These are phyloP conservation scores for Cheilosia impressa DNA, from an alignment of 2,888 invertebrate genomes.

Conservation along the genomic window DNA sequence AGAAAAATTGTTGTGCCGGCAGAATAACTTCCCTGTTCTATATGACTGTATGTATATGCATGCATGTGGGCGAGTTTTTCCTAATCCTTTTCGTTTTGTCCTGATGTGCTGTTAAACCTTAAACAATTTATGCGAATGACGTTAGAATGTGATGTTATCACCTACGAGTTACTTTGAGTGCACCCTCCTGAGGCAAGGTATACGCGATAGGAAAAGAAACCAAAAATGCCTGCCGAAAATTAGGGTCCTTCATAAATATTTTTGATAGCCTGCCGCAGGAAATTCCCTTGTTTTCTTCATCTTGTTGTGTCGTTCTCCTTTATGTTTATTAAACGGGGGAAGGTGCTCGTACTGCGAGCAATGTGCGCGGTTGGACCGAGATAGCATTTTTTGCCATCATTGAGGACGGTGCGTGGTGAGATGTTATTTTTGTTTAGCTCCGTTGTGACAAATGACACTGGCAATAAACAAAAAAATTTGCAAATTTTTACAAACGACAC, in stretches of 20 bases:
- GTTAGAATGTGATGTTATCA: slow-evolving; percentile 66
- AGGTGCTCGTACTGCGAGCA: slow-evolving; percentile 32
- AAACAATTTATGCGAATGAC: slow-evolving; percentile 67
- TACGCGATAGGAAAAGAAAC: not conserved
- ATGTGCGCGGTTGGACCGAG: slow-evolving; percentile 36
- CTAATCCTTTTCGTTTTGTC: slow-evolving; percentile 60
- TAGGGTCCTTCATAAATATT: slow-evolving; percentile 71
- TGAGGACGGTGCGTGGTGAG: slow-evolving; percentile 37
- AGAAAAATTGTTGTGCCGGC: slow-evolving; percentile 7
- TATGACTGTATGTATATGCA: not conserved
- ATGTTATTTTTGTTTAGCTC: slow-evolving; percentile 48
- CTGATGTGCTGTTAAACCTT: slow-evolving; percentile 46
- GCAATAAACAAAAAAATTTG: slow-evolving; percentile 22
- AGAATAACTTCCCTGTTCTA: slow-evolving; percentile 17
- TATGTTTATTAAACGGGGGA: slow-evolving; percentile 32
- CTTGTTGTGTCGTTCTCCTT: slow-evolving; percentile 13
- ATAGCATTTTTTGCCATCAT: slow-evolving; percentile 21
- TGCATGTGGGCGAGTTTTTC: not conserved
- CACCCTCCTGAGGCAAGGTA: not conserved
- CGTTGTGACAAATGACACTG: slow-evolving; percentile 1
- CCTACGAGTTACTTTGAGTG: slow-evolving; percentile 31
- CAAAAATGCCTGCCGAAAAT: slow-evolving; percentile 54
- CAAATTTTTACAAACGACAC: slow-evolving; percentile 20
- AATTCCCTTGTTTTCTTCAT: slow-evolving; percentile 11
- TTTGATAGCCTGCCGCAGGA: slow-evolving; percentile 66